phyloP scores from a whole-genome alignment of 2,888 invertebrate genomes.

The Drosophila mettleri region DNA sequence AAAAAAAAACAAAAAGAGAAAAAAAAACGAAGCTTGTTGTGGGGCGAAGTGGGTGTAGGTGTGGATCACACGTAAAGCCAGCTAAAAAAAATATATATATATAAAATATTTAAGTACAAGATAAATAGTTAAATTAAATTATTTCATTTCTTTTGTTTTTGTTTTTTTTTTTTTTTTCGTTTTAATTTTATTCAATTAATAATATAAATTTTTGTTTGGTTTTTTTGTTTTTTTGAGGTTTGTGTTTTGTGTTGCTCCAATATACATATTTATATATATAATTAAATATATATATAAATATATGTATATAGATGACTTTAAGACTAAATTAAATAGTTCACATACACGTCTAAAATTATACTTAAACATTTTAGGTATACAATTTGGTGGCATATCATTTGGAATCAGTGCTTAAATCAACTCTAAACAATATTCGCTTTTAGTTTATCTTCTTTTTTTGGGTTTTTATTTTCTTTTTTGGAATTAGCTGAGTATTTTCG shows the following conservation, averaged over 20 bases:
- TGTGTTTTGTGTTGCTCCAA: slow-evolving; percentile 6
- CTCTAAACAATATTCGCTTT: slow-evolving; percentile 18
- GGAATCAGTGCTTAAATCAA: slow-evolving; percentile 64
- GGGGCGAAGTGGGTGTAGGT: slow-evolving; percentile 22
- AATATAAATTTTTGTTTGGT: slow-evolving; percentile 53
- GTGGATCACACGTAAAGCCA: slow-evolving; percentile 33
- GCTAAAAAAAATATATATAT: slow-evolving; percentile 18
- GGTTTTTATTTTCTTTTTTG: slow-evolving; percentile 26
- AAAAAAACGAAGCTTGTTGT: too few relatives aligned
- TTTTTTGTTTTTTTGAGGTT: slow-evolving; percentile 23
- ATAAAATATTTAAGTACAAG: slow-evolving; percentile 5
- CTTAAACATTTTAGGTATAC: slow-evolving; percentile 56
- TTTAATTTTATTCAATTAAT: slow-evolving; percentile 64
- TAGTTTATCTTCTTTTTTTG: slow-evolving; percentile 23
- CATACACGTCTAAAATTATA: slow-evolving; percentile 49
- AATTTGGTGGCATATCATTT: slow-evolving; percentile 77
- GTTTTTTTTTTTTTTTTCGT: slow-evolving; percentile 36
- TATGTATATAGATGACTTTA: too few relatives aligned
- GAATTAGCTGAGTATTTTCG: slow-evolving; percentile 51
- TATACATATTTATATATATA: slow-evolving; percentile 43
- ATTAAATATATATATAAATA: slow-evolving; percentile 13
- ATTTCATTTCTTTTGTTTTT: slow-evolving; percentile 33
- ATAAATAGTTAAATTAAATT: slow-evolving; percentile 42
- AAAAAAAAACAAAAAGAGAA: slow-evolving; percentile 27
- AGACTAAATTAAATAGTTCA: slow-evolving; percentile 52